These are phyloP conservation scores for Mystacides longicornis DNA, from an alignment of 2,888 invertebrate genomes.

Conservation along the genomic window DNA sequence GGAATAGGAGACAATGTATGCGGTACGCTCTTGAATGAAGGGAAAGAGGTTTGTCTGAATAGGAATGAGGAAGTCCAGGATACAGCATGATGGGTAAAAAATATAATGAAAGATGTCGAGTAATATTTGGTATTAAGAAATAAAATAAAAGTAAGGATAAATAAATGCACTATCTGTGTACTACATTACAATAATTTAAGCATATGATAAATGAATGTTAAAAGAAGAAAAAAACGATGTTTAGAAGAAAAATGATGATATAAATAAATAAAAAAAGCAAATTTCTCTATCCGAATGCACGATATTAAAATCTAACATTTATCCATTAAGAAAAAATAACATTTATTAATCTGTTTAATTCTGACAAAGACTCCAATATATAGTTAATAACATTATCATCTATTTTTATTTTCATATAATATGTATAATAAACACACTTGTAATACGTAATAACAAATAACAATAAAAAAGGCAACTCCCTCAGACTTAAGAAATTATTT, in stretches of 20 bases:
- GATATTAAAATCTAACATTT: neutral
- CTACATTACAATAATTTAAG: neutral
- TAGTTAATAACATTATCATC: neutral
- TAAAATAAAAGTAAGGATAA: neutral
- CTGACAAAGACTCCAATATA: neutral
- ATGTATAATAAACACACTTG: neutral
- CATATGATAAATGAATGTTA: neutral
- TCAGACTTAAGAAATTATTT: constrained; percentile 25
- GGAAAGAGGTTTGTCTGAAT: too few species aligned
- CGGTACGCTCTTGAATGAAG: too few species aligned
- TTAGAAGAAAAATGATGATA: neutral
- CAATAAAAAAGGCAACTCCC: constrained; percentile 26
- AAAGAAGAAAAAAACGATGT: neutral
- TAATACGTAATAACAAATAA: constrained; percentile 10
- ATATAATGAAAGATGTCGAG: too few species aligned
- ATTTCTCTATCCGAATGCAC: neutral
- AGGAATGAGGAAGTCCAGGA: too few species aligned
- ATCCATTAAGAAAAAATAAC: neutral
- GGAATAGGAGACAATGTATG: too few species aligned
- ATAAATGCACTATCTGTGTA: constrained; percentile 2
- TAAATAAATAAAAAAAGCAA: neutral
- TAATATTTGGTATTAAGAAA: neutral
- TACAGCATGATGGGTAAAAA: too few species aligned
- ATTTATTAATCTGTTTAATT: neutral
- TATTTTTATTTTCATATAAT: constrained; percentile 2